A percentile compares a stretch with the other conserved stretches of the same genome.
Evolutionary conservation across 2,113 vertebrate species (phyloP).

Genomic region (Campylorhamphus procurvoides): DNA sequence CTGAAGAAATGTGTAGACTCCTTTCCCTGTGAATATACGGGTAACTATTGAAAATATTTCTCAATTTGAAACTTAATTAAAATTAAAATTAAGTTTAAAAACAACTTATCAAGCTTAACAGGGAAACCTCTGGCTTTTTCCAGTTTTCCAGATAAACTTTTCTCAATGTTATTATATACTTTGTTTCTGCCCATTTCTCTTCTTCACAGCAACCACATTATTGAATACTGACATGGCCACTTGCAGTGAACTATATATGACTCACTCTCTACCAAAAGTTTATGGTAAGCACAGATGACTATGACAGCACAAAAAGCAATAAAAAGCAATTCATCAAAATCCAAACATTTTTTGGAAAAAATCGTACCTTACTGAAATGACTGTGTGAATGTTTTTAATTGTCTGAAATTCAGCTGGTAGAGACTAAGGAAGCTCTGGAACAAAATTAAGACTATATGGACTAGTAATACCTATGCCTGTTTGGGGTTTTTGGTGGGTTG

Average conservation of each 20-base stretch:
- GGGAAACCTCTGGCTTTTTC: neutral
- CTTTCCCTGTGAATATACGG: neutral
- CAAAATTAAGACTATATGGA: neutral
- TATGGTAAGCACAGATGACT: neutral
- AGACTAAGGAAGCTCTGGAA: neutral
- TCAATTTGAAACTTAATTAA: neutral
- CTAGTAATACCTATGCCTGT: neutral
- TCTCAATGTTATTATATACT: neutral
- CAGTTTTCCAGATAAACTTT: neutral
- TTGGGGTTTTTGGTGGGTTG: accelerated
- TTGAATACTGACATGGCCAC: neutral
- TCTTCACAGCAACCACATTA: neutral
- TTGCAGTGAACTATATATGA: neutral
- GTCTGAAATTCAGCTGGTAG: neutral
- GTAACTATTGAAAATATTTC: neutral
- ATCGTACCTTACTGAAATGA: neutral
- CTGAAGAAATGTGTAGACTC: neutral
- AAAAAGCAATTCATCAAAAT: neutral
- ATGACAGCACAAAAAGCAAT: neutral
- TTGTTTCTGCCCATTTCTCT: neutral
- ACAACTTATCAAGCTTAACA: accelerated
- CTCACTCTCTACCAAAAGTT: neutral
- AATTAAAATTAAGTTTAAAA: neutral
- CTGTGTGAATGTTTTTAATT: neutral
- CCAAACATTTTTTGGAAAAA: neutral